A percentile compares a stretch with the other conserved stretches of the same genome.
Evolutionary conservation across 2,113 vertebrate species (phyloP).

Genomic region (Eptesicus fuscus): DNA sequence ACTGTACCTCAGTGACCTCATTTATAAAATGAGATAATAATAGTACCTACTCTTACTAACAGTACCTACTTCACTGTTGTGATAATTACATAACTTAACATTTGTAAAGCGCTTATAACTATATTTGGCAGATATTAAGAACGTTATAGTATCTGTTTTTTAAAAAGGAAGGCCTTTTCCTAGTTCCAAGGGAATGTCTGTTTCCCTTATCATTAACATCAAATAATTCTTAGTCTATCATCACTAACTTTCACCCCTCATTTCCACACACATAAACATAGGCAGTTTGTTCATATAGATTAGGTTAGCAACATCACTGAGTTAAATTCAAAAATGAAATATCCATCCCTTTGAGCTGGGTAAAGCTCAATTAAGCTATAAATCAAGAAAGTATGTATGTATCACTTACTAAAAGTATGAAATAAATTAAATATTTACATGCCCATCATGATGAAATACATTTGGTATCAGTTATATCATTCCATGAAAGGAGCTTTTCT

Average conservation of each 20-base stretch:
- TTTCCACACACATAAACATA: neutral
- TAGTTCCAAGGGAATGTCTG: neutral
- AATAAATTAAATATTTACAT: conserved; percentile 4
- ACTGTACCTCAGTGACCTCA: neutral
- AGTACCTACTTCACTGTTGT: neutral
- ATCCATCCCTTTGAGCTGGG: neutral
- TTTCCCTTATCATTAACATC: neutral
- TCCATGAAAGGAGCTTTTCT: neutral
- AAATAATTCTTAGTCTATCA: neutral
- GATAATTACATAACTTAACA: neutral
- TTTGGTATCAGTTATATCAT: neutral
- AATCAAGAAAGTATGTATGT: neutral
- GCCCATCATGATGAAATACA: neutral
- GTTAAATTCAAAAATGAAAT: conserved; percentile 23
- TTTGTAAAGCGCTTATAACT: conserved; percentile 7
- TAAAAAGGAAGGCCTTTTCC: neutral
- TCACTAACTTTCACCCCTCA: neutral
- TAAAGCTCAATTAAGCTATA: neutral
- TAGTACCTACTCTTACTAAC: neutral
- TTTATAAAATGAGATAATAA: neutral
- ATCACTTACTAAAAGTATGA: neutral
- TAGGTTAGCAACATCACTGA: neutral
- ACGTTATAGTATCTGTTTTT: neutral
- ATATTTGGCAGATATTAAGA: neutral
- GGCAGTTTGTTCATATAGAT: neutral